Base-by-base conservation (phyloP, 2,113 vertebrate genomes). In the Montifringilla adamsi region DNA sequence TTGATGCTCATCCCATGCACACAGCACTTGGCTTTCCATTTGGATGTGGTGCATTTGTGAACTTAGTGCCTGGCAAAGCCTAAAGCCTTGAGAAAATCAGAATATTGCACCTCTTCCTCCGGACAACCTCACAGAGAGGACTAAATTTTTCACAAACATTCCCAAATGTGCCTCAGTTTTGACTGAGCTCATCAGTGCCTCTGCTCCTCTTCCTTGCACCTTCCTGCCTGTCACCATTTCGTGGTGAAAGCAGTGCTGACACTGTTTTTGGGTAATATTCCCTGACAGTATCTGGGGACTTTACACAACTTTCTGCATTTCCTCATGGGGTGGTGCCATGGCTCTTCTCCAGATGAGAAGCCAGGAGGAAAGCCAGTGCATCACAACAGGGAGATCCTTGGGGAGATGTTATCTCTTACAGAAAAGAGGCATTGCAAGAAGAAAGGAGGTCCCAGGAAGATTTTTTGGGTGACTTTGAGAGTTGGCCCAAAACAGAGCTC, bases 351-450 rank as follows among this genome's bases (percentile, higher is more conserved):
- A 19, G 53, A 7, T 20, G 28, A 33, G 59, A 20, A 43, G 20
- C 9, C 69, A 55, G 0, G 0, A 0, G 49, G 39, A 44, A 67
- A 20, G 3, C 13, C 35, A 10, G 1, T 1, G 2, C 50, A 10
- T 21, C 5, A 2, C 31, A 12, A 5, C 0, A 0, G 39, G 44
- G 14, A 0, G 0, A 77, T 33, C 12, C 41, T 9, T 66, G 0
- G 2, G 23, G 35, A 69, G 13, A 6, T 22, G 33, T 6, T 35
- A 11, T 2, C 56, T 31, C 39, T 5, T 8, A 4, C 13, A 17
- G 15, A 85, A 75, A 72, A 5, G 58, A 49, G 31, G 35, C 33
- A 2, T 3, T 52, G 22, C 16, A 13, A 11, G 52, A 31, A 27
- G 17, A 55, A 76, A 35, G 67, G 67, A 67, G 28, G 10, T 20